Percentiles rank a stretch among this genome's conserved stretches.
Conservation (phyloP, 2,797 vertebrate species). For the Arrhamphus sclerolepis region DNA sequence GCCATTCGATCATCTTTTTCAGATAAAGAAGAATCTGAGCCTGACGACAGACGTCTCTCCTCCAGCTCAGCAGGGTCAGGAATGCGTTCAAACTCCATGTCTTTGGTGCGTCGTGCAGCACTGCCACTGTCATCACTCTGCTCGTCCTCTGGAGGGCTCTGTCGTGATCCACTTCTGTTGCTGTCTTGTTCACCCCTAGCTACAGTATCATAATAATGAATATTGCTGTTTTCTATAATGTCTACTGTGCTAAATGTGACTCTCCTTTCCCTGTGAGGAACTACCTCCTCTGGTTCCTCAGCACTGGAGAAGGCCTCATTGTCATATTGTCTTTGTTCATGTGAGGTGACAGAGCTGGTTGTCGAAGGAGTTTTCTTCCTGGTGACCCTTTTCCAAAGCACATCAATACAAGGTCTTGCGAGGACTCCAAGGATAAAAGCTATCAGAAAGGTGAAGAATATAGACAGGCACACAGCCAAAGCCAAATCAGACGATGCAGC, state of each 20-base stretch:
- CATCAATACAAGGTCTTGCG: slow-evolving; percentile 82
- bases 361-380: slow-evolving; percentile 46
- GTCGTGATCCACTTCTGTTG: slow-evolving; percentile 26
- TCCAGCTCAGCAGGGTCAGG: slow-evolving; percentile 49
- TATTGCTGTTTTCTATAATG: slow-evolving; percentile 24
- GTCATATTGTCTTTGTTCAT: slow-evolving; percentile 65
- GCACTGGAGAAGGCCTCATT: slow-evolving; percentile 81
- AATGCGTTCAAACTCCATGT: slow-evolving; percentile 67
- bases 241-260: slow-evolving; percentile 71
- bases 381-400: slow-evolving; percentile 71
- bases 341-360: slow-evolving; percentile 28
- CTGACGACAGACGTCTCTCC: slow-evolving; percentile 55
- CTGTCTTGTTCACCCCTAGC: slow-evolving; percentile 32
- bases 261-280: slow-evolving; percentile 68
- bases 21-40: slow-evolving; percentile 58
- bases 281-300: slow-evolving; percentile 38
- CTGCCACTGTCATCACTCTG: slow-evolving; percentile 21
- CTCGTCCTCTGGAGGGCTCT: slow-evolving; percentile 21
- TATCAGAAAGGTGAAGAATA: slow-evolving; percentile 86
- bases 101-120: slow-evolving; percentile 6
- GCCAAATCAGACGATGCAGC: slow-evolving; percentile 61
- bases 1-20: slow-evolving; percentile 33
- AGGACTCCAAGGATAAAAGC: slow-evolving; percentile 89
- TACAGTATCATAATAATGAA: slow-evolving; percentile 72
- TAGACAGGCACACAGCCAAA: slow-evolving; percentile 86